Base-by-base conservation (phyloP, 1,140 invertebrate species). In the Calycopis cecrops region DNA sequence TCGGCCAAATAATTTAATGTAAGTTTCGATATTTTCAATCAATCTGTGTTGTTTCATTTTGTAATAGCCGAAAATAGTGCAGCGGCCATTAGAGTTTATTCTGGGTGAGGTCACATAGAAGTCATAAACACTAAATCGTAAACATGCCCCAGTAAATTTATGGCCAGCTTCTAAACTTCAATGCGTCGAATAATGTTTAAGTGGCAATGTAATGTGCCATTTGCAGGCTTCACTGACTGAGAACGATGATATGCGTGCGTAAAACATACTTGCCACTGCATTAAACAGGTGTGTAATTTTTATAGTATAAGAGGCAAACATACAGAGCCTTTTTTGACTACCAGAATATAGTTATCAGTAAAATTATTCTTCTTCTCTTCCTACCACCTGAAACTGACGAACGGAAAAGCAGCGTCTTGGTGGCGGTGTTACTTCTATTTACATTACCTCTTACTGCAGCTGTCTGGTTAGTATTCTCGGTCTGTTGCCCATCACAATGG, bases 11-110 rank as follows among this genome's bases (percentile, higher is more conserved):
- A 44, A 16, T 44, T 16, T 44, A 16, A 16, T 44, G 40, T 44
- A 44, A 44, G 40, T 44, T 44, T 44, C 40, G 40, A 44, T 44
- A 44, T 44, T 44, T 44, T 44, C 40, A 44, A 44, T 44, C 40
- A 44, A 44, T 44, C 40, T 14, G 40, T 16, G 17, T 44, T 44
- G 40, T 44, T 44, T 44, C 40, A 44, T 44, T 16, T 14, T 44
- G 40, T 44, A 44, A 44, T 16, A 44, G 40, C 40, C 40, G 40
- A 44, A 44, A 44, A 44, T 44, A 44, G 40, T 44, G 12, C 12
- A 16, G 17, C 14, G 40, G 40, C 14, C 9, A 16, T 9, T 44
- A 44, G 12, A 1, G 16, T 44, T 17, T 44, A 44, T 44, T 44
- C 16, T 44, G 40, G 40, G 17, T 44, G 40, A 44, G 40, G 14